A percentile compares a stretch with the other conserved stretches of the same genome.
Evolutionary conservation across 2,888 invertebrate genomes (phyloP).

Genomic region (Yponomeuta plumbellus): DNA sequence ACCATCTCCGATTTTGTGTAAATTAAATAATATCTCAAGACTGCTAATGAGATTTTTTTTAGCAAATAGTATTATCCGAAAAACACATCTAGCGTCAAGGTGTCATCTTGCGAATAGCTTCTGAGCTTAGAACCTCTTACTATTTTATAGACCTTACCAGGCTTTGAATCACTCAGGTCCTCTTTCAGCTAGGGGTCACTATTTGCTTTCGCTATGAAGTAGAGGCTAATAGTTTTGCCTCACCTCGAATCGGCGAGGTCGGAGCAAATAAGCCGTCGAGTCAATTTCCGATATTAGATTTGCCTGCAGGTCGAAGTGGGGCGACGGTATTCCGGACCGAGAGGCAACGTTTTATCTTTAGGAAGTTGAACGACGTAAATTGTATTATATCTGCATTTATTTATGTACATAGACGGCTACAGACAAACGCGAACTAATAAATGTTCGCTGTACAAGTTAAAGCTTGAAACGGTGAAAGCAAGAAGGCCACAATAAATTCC

Average conservation of each 20-base stretch:
- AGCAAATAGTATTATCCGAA: too few species aligned
- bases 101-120: too few species aligned
- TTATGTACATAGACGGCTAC: background rate
- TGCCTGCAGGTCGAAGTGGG: constrained; percentile 45
- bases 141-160: background rate
- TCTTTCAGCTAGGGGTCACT: constrained; percentile 24
- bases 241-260: constrained; percentile 49
- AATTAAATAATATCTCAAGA: too few species aligned
- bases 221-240: constrained; percentile 52
- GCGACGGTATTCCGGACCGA: constrained; percentile 31
- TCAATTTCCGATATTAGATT: constrained; percentile 70
- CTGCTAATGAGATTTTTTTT: too few species aligned
- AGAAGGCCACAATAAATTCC: constrained; percentile 9
- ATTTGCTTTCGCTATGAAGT: constrained; percentile 44
- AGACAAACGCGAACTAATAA: background rate
- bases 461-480: background rate
- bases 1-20: too few species aligned
- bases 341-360: constrained; percentile 35
- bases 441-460: background rate
- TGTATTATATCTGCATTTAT: constrained; percentile 19
- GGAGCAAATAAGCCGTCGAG: constrained; percentile 56
- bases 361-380: constrained; percentile 25
- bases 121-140: too few species aligned
- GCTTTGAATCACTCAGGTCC: background rate
- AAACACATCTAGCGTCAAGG: too few species aligned